phyloP scores from a whole-genome alignment of 1,140 invertebrate species.

The Hypsibius dujardini region DNA sequence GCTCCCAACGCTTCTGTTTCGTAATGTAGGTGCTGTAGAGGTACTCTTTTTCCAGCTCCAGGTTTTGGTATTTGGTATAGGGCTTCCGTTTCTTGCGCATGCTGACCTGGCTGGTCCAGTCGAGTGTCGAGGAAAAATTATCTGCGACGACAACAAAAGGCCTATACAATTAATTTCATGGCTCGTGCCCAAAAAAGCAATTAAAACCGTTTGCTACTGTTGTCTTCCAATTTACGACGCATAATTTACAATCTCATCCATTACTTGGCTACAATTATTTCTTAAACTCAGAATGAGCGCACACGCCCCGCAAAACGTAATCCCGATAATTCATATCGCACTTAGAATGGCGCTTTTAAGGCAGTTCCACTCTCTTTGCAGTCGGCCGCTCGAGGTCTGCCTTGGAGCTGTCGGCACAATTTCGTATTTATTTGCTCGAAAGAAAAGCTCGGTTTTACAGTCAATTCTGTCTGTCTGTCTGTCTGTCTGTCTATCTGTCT shows the following conservation, averaged over 20 bases:
- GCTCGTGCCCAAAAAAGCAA: neutral
- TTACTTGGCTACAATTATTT: neutral
- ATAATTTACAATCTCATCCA: neutral
- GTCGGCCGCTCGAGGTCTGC: too few relatives aligned
- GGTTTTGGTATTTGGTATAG: slow-evolving; percentile 85
- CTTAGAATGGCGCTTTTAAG: too few relatives aligned
- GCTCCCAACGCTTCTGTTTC: slow-evolving; percentile 89
- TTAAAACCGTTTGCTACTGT: too few relatives aligned
- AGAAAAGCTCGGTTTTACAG: too few relatives aligned
- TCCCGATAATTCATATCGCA: too few relatives aligned
- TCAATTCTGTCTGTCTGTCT: too few relatives aligned
- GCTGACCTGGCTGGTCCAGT: slow-evolving; percentile 78
- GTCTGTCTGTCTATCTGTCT: too few relatives aligned
- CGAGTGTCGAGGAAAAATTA: slow-evolving; percentile 51
- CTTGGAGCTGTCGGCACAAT: too few relatives aligned
- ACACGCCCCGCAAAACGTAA: too few relatives aligned
- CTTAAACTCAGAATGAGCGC: neutral
- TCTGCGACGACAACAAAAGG: slow-evolving; percentile 30
- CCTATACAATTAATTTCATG: neutral
- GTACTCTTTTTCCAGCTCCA: slow-evolving; percentile 92
- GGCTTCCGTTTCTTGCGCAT: slow-evolving; percentile 91
- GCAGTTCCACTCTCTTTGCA: too few relatives aligned
- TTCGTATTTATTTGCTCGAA: too few relatives aligned
- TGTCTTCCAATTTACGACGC: neutral
- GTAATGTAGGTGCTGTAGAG: slow-evolving; percentile 87